Evolutionary conservation across 1,140 invertebrate species (phyloP).

Genomic region (Ericerus pela): DNA sequence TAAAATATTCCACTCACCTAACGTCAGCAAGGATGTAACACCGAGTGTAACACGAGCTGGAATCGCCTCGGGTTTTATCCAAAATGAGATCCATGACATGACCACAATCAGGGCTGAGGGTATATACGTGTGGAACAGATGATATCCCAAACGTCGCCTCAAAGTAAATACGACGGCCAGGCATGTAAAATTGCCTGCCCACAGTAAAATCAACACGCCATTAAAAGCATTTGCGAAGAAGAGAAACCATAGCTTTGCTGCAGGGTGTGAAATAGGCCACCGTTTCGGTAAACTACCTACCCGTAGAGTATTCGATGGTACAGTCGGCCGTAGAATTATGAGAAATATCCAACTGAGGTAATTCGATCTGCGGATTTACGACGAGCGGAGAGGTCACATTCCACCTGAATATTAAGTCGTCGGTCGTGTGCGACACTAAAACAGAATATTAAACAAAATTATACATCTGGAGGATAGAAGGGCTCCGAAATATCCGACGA

Average conservation of each 20-base stretch:
- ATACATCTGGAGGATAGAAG: background rate
- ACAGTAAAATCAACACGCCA: slow-evolving; percentile 10
- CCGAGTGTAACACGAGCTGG: slow-evolving; percentile 64
- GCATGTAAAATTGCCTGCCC: slow-evolving; percentile 69
- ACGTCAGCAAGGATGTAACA: slow-evolving; percentile 65
- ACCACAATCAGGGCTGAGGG: slow-evolving; percentile 78
- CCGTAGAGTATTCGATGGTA: slow-evolving; percentile 75
- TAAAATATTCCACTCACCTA: slow-evolving; percentile 38
- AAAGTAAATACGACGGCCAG: slow-evolving; percentile 72
- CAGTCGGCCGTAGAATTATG: slow-evolving; percentile 77
- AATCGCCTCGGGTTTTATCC: slow-evolving; percentile 82
- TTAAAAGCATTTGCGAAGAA: background rate
- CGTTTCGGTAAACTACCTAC: slow-evolving; percentile 33
- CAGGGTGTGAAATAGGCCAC: background rate
- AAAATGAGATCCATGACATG: slow-evolving; percentile 87
- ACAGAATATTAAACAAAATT: slow-evolving; percentile 13
- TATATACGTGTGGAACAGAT: slow-evolving; percentile 80
- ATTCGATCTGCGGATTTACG: slow-evolving; percentile 69
- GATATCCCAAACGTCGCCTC: slow-evolving; percentile 65
- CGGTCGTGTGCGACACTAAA: slow-evolving; percentile 67
- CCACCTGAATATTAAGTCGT: slow-evolving; percentile 74
- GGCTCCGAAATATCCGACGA: background rate
- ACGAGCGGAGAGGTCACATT: slow-evolving; percentile 73
- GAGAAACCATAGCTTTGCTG: background rate
- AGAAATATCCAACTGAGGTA: slow-evolving; percentile 71